A percentile compares a stretch with the other conserved stretches of the same genome.
Evolutionary conservation across 1,140 invertebrate genomes (phyloP).

Genomic region (Chrysomallon squamiferum): DNA sequence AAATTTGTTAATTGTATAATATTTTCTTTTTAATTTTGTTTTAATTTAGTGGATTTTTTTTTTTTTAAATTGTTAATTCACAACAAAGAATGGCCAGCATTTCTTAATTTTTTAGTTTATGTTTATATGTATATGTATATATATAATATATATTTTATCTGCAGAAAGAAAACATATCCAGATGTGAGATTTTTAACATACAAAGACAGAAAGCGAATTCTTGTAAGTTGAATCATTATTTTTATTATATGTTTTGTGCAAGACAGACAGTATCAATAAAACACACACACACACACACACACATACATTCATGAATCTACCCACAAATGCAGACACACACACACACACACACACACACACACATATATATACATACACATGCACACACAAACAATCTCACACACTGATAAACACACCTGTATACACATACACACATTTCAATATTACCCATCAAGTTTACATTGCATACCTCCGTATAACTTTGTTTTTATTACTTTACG

Average conservation of each 20-base stretch:
- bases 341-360: neutral
- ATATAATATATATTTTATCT: slow-evolving; percentile 28
- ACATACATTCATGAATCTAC: neutral
- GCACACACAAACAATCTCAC: too few relatives aligned
- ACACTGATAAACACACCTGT: neutral
- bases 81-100: too few relatives aligned
- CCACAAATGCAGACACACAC: neutral
- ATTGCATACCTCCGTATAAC: neutral
- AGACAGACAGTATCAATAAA: neutral
- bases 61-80: too few relatives aligned
- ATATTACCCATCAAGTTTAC: neutral
- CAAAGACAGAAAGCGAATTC: slow-evolving; percentile 86
- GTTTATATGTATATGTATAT: too few relatives aligned
- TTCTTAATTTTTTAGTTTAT: too few relatives aligned
- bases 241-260: neutral
- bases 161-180: slow-evolving; percentile 81
- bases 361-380: neutral
- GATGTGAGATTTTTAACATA: slow-evolving; percentile 90
- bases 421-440: neutral
- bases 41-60: too few relatives aligned
- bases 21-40: too few relatives aligned
- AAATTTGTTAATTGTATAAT: too few relatives aligned
- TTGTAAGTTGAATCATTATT: slow-evolving; percentile 69
- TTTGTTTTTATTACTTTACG: slow-evolving; percentile 7
- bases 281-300: neutral